phyloP scores from a whole-genome alignment of 2,113 vertebrate genomes.

The Erythrocercus mccallii region DNA sequence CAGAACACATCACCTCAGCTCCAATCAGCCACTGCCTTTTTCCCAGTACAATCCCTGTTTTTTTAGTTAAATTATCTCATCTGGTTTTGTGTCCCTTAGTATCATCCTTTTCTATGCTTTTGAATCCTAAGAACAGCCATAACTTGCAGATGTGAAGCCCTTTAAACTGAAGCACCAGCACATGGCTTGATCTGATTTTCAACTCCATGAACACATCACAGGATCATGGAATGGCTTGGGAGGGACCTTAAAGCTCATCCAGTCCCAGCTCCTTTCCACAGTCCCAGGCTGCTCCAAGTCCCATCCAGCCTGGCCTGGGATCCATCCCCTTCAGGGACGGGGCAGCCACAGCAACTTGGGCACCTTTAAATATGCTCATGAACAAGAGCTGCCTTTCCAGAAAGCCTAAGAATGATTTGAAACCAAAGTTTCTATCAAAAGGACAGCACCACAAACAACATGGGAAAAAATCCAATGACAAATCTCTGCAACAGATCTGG shows the following conservation, averaged over 20 bases:
- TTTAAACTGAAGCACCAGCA: background rate
- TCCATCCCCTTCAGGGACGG: background rate
- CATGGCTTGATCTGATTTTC: background rate
- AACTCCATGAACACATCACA: background rate
- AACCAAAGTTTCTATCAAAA: background rate
- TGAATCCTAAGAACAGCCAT: background rate
- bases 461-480: rapidly evolving
- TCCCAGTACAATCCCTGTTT: background rate
- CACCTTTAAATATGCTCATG: background rate
- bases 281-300: background rate
- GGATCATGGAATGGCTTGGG: background rate
- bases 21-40: background rate
- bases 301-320: background rate
- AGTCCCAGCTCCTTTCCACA: background rate
- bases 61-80: background rate
- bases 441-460: background rate
- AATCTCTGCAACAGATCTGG: background rate
- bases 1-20: background rate
- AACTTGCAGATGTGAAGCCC: background rate
- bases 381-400: background rate
- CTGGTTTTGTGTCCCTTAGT: background rate
- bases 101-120: background rate
- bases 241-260: background rate
- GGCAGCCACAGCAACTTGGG: background rate
- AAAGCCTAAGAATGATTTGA: background rate